Base-by-base conservation (phyloP, 2,888 invertebrate species). In the Drosophila incognita region DNA sequence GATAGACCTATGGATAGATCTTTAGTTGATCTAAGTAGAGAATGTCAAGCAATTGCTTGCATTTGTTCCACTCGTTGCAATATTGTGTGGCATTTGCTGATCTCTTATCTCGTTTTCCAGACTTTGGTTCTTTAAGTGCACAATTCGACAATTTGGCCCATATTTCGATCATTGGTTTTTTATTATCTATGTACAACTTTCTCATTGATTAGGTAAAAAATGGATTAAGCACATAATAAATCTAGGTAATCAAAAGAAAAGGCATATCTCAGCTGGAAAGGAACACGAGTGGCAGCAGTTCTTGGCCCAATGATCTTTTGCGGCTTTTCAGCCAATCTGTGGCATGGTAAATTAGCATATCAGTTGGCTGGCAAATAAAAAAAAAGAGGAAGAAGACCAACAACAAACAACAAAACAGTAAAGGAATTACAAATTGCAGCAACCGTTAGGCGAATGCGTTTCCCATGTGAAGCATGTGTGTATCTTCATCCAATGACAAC, bases 341-440 rank as follows among this genome's bases (percentile, higher is more conserved):
- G 36, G 27, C 38, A 46, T 46, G 24, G 33, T 36, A 59, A 63
- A 76, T 73, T 76, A 35, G 54, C 54, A 38, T 29, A 31, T 29
- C 56, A 36, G 18, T 18, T 27, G 56, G 27, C 18, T 7, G 1
- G 29, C 18, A 27, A 27, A 29, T 18, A 40, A 53, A 40, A 2
- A 31, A 31, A 4, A 13, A 11, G 2, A 10, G 4, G 35, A 53
- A 24, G 40, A n/a, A 36, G 10, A 13, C 35, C 35, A 13, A 46
- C 18, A 21, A 42, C 42, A 11, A 46, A 42, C 65, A 62, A 46
- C 42, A 63, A 63, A 63, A 48, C 61, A 48, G 18, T 15, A 54
- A 57, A 31, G 46, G 74, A 77, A 61, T 67, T 77, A 78, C 76
- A 76, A 76, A 79, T 74, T 80, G 66, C 76, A 59, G 68, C 68